A percentile compares a stretch with the other conserved stretches of the same genome.
These are phyloP conservation scores for Pipra filicauda DNA, from an alignment of 2,113 vertebrate genomes.

Conservation along the genomic window DNA sequence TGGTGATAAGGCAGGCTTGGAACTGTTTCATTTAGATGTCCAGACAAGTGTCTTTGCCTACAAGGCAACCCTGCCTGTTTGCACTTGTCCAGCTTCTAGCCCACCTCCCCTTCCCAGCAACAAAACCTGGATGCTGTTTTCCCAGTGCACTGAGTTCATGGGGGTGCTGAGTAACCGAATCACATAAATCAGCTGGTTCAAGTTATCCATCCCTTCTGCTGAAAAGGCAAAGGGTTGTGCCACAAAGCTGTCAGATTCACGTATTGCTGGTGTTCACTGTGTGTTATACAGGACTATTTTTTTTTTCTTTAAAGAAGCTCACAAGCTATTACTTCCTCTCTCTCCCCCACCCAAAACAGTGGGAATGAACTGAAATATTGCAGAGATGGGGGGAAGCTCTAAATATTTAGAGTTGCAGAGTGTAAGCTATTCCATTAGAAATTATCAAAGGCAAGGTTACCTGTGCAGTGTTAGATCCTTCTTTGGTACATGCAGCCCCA, in stretches of 20 bases:
- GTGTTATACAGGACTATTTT: background rate
- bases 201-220: background rate
- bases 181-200: background rate
- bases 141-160: fast-evolving
- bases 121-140: fast-evolving
- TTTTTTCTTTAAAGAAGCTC: background rate
- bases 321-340: background rate
- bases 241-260: background rate
- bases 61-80: background rate
- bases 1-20: background rate
- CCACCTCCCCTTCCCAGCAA: background rate
- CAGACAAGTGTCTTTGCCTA: background rate
- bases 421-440: background rate
- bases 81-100: background rate
- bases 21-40: background rate
- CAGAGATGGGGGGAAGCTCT: background rate
- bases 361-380: background rate
- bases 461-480: background rate
- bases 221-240: background rate
- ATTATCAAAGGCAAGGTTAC: background rate
- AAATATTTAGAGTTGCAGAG: background rate
- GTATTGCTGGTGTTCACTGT: background rate
- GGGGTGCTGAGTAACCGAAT: background rate
- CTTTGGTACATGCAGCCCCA: fast-evolving
- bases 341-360: background rate